Percentiles rank a stretch among this genome's conserved stretches.
Evolutionary conservation across 2,888 invertebrate genomes (phyloP).

Genomic region (Ichneumoninae sp.): DNA sequence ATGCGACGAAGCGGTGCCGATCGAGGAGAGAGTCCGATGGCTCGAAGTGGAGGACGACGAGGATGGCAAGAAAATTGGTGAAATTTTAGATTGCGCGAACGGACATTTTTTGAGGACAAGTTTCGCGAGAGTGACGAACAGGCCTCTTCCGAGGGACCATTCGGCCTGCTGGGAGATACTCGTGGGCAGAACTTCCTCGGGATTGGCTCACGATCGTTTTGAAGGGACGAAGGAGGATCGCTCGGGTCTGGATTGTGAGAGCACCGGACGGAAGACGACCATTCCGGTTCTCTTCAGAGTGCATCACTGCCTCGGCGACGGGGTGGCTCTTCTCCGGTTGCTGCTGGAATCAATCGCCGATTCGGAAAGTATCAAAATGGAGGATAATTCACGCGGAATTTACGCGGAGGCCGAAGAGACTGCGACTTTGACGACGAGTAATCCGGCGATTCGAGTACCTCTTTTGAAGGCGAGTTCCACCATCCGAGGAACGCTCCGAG

Average conservation of each 20-base stretch:
- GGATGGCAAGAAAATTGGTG: slow-evolving; percentile 71
- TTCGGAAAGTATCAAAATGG: slow-evolving; percentile 62
- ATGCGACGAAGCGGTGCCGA: slow-evolving; percentile 78
- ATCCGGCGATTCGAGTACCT: slow-evolving; percentile 41
- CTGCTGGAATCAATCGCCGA: slow-evolving; percentile 85
- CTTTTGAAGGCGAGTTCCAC: slow-evolving; percentile 51
- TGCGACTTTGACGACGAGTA: background rate
- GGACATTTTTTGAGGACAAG: slow-evolving; percentile 81
- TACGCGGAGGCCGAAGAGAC: background rate
- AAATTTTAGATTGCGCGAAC: slow-evolving; percentile 75
- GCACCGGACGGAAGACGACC: slow-evolving; percentile 68
- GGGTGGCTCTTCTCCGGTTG: slow-evolving; percentile 85
- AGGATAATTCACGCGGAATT: background rate
- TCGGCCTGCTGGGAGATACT: slow-evolving; percentile 86
- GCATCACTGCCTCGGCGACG: slow-evolving; percentile 87
- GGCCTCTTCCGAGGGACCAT: slow-evolving; percentile 84
- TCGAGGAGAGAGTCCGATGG: slow-evolving; percentile 85
- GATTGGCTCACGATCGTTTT: slow-evolving; percentile 62
- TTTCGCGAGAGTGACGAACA: slow-evolving; percentile 83
- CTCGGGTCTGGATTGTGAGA: background rate
- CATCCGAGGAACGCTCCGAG: slow-evolving; percentile 35
- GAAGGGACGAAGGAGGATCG: slow-evolving; percentile 71
- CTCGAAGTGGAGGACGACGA: slow-evolving; percentile 80
- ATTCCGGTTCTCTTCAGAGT: slow-evolving; percentile 85
- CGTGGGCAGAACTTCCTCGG: slow-evolving; percentile 78